Conservation (phyloP, 2,888 invertebrate species). For the Ormyrus pomaceus region DNA sequence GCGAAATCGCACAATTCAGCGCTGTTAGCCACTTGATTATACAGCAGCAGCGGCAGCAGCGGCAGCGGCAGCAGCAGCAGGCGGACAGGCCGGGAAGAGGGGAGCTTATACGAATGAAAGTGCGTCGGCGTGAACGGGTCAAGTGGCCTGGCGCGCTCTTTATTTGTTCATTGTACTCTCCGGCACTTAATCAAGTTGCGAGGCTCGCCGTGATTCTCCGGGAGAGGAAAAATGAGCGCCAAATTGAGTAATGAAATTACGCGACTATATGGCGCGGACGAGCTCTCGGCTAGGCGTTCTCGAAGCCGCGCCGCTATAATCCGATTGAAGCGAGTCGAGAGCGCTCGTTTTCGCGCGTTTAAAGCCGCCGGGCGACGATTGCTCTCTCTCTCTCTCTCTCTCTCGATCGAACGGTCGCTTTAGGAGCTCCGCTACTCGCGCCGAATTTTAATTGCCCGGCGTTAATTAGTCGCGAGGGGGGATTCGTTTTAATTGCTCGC, state of each 20-base stretch:
- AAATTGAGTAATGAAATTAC: conserved; percentile 48
- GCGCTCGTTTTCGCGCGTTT: conserved; percentile 72
- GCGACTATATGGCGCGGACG: conserved; percentile 17
- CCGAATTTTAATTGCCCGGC: too few relatives aligned
- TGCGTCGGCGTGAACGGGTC: conserved; percentile 32
- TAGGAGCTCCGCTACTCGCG: too few relatives aligned
- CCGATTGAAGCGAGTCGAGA: conserved; percentile 65
- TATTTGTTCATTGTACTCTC: too few relatives aligned
- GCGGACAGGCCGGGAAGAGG: too few relatives aligned
- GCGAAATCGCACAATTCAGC: too few relatives aligned
- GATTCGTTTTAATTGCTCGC: conserved; percentile 3
- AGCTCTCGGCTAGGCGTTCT: conserved; percentile 1
- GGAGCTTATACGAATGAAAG: conserved; percentile 9
- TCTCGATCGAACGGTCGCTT: too few relatives aligned
- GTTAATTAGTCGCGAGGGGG: too few relatives aligned
- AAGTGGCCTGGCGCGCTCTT: background rate
- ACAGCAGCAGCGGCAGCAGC: too few relatives aligned
- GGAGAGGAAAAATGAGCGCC: background rate
- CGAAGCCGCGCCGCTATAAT: conserved; percentile 57
- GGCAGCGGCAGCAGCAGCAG: too few relatives aligned
- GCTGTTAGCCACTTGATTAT: too few relatives aligned
- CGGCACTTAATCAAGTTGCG: too few relatives aligned
- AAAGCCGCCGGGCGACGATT: conserved; percentile 51
- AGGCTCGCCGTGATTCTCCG: conserved; percentile 19
- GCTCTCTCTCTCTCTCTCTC: background rate